Evolutionary conservation across 2,797 vertebrate species (phyloP).

Genomic region (Ataeniobius toweri): DNA sequence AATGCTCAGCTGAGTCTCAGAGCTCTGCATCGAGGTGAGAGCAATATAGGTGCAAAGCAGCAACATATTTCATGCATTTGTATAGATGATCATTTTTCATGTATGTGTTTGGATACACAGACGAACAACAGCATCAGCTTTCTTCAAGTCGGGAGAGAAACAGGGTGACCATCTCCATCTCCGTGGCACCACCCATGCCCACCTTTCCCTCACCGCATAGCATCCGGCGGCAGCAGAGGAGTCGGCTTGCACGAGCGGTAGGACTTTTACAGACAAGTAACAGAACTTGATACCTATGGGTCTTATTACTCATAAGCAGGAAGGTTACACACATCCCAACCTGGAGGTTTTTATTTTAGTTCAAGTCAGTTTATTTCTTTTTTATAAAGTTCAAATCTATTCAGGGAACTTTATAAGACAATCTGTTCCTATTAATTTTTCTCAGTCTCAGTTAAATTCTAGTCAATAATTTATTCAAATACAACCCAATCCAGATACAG

Average conservation of each 20-base stretch:
- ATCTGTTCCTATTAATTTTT: too few relatives aligned
- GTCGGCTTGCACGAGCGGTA: constrained; percentile 87
- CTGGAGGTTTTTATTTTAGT: too few relatives aligned
- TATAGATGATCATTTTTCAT: not conserved
- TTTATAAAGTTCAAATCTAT: too few relatives aligned
- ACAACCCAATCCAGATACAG: too few relatives aligned
- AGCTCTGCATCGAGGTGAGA: constrained; percentile 88
- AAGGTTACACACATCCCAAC: not conserved
- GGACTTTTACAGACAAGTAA: constrained; percentile 43
- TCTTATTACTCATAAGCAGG: not conserved
- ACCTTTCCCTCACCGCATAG: constrained; percentile 87
- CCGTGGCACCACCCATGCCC: constrained; percentile 91
- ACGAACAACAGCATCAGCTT: constrained; percentile 87
- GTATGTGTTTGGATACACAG: constrained; percentile 68
- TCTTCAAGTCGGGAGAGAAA: constrained; percentile 88
- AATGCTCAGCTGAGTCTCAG: constrained; percentile 91
- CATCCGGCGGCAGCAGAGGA: constrained; percentile 88
- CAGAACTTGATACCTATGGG: not conserved
- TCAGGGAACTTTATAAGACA: too few relatives aligned
- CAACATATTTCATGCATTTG: not conserved
- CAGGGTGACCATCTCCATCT: constrained; percentile 85
- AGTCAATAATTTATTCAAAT: too few relatives aligned
- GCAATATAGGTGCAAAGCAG: not conserved
- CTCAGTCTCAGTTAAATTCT: too few relatives aligned
- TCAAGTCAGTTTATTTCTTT: too few relatives aligned